These are phyloP conservation scores for Arctocebus calabarensis DNA, from an alignment of 2,797 vertebrate genomes.

Conservation along the genomic window DNA sequence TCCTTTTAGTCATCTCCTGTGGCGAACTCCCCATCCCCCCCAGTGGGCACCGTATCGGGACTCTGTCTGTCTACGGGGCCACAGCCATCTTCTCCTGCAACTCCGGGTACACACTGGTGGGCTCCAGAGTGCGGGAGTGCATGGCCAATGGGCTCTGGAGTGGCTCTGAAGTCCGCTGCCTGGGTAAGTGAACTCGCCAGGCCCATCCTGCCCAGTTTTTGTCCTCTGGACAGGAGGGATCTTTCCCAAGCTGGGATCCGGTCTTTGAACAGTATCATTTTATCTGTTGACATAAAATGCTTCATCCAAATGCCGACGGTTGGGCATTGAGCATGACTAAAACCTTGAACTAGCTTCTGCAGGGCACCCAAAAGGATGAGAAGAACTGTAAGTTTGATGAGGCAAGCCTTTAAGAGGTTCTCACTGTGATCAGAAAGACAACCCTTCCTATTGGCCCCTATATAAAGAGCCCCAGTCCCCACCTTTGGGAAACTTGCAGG, in stretches of 20 bases:
- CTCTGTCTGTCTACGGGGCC: constrained; percentile 94
- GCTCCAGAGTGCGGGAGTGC: constrained; percentile 97
- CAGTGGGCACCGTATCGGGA: constrained; percentile 98
- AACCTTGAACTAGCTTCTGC: not conserved
- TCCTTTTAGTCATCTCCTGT: constrained; percentile 95
- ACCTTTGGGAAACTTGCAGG: not conserved
- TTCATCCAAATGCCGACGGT: not conserved
- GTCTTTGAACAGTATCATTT: not conserved
- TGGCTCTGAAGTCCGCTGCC: constrained; percentile 95
- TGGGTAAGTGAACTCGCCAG: constrained; percentile 89
- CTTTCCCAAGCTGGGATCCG: not conserved
- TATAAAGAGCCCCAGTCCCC: not conserved
- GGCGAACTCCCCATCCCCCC: constrained; percentile 96
- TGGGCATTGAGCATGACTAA: not conserved
- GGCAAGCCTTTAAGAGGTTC: not conserved
- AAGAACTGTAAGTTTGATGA: not conserved
- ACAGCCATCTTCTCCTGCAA: constrained; percentile 99
- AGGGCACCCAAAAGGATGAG: not conserved
- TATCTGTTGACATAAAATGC: not conserved
- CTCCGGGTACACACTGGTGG: constrained; percentile 97
- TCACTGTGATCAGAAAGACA: constrained; percentile 7
- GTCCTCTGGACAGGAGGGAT: not conserved
- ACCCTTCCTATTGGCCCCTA: not conserved
- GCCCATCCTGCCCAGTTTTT: not conserved
- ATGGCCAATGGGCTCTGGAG: constrained; percentile 99